Percentiles rank a stretch among this genome's conserved stretches.
These are phyloP conservation scores for Theocolax elegans DNA, from an alignment of 1,140 invertebrate genomes.

Conservation along the genomic window DNA sequence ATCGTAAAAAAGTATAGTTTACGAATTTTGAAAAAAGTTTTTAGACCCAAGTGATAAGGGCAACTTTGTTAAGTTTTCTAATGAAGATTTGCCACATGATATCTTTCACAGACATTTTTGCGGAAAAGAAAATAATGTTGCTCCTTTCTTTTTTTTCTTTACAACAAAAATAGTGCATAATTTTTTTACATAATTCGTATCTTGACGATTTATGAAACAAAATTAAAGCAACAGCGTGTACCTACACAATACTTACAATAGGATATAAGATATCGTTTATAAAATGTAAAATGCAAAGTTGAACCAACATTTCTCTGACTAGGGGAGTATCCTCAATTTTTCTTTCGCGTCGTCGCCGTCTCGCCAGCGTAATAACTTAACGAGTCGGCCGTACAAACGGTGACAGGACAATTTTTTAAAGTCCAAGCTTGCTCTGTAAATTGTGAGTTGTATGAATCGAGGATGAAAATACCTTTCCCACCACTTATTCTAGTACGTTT, in stretches of 20 bases:
- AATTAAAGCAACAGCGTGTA: no score
- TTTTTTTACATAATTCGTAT: no score
- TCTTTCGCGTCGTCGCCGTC: background rate
- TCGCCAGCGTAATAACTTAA: conserved; percentile 10
- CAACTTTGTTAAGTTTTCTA: conserved; percentile 10
- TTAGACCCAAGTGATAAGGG: conserved; percentile 12
- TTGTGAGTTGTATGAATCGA: no score
- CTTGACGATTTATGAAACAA: no score
- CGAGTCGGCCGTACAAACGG: background rate
- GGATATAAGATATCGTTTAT: no score
- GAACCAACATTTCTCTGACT: no score
- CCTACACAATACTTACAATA: no score
- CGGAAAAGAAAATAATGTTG: background rate
- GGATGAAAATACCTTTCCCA: no score
- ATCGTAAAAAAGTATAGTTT: conserved; percentile 27
- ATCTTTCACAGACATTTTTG: background rate
- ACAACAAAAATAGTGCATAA: background rate
- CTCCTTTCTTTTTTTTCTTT: no score
- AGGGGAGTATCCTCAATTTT: no score
- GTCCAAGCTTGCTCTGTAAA: background rate
- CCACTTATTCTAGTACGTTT: no score
- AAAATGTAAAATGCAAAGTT: no score
- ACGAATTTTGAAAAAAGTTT: conserved; percentile 21
- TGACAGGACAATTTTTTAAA: conserved; percentile 30
- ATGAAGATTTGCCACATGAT: conserved; percentile 13